Evolutionary conservation across 2,113 vertebrate species (phyloP).

Genomic region (Tenebrosternarchus preto): DNA sequence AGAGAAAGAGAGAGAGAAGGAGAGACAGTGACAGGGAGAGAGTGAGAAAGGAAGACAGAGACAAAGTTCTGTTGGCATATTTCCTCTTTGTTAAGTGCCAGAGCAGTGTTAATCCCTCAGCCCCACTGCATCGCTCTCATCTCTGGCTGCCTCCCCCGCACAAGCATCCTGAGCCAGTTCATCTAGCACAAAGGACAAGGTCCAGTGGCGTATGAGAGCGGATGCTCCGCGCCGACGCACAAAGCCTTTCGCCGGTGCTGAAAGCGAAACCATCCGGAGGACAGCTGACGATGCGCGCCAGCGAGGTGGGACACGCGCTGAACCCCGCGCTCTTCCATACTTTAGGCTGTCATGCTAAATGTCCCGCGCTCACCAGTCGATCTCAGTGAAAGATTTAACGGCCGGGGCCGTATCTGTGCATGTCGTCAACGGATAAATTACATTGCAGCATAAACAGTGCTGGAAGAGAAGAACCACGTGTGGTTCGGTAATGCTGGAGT

Average conservation of each 20-base stretch:
- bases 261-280: slow-evolving; percentile 27
- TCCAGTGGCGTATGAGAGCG: slow-evolving; percentile 54
- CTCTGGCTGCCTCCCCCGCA: slow-evolving; percentile 26
- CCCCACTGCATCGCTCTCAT: slow-evolving; percentile 32
- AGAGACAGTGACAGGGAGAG: slow-evolving; percentile 34
- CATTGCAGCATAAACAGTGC: slow-evolving; percentile 49
- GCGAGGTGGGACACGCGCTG: no score
- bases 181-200: slow-evolving; percentile 59
- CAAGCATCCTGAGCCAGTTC: slow-evolving; percentile 52
- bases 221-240: slow-evolving; percentile 13
- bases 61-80: slow-evolving; percentile 62
- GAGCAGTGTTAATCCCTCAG: slow-evolving; percentile 60
- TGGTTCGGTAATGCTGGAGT: slow-evolving; percentile 52
- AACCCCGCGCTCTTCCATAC: not conserved
- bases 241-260: slow-evolving; percentile 48
- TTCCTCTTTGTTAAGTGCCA: slow-evolving; percentile 56
- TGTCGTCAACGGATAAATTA: slow-evolving; percentile 66
- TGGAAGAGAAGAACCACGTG: slow-evolving; percentile 66
- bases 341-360: slow-evolving; percentile 34
- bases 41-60: not conserved
- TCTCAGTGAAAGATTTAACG: slow-evolving; percentile 40
- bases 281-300: no score
- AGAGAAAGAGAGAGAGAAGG: slow-evolving; percentile 41
- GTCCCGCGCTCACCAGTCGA: slow-evolving; percentile 24
- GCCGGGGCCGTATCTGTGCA: slow-evolving; percentile 60